A percentile compares a stretch with the other conserved stretches of the same genome.
Evolutionary conservation across 2,888 invertebrate genomes (phyloP).

Genomic region (Drosophila mulleri): DNA sequence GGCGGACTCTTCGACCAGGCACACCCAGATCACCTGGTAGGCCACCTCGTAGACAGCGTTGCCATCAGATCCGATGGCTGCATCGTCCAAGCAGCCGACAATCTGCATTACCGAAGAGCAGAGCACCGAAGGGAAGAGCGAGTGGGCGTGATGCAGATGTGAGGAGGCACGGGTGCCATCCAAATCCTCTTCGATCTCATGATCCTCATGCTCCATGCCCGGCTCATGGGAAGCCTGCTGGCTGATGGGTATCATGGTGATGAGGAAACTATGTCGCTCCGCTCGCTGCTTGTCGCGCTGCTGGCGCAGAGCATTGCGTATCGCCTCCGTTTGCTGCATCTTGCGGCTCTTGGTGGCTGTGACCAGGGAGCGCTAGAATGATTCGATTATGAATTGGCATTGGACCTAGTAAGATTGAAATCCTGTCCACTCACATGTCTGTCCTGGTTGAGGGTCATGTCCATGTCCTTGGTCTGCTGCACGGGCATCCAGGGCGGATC

Average conservation of each 20-base stretch:
- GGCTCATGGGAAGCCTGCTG: constrained; percentile 98
- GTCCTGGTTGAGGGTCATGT: constrained; percentile 99
- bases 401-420: too few species aligned
- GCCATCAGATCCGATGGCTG: constrained; percentile 97
- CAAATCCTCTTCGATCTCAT: constrained; percentile 91
- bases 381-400: constrained; percentile 11
- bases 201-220: constrained; percentile 93
- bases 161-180: constrained; percentile 91
- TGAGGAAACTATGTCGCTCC: constrained; percentile 97
- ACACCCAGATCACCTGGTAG: constrained; percentile 98
- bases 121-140: constrained; percentile 97
- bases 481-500: constrained; percentile 99
- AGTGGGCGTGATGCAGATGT: constrained; percentile 96
- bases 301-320: constrained; percentile 96
- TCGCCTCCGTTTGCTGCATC: constrained; percentile 99
- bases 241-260: constrained; percentile 97
- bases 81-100: constrained; percentile 96
- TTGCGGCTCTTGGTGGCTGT: constrained; percentile 99
- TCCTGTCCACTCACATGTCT: constrained; percentile 90
- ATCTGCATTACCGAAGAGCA: constrained; percentile 98
- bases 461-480: constrained; percentile 99
- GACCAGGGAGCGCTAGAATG: constrained; percentile 93
- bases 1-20: constrained; percentile 98
- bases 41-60: constrained; percentile 98
- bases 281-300: constrained; percentile 97